Conservation (phyloP, 92 coral and sea anemone genomes). For the Anthopleura xanthogrammica region DNA sequence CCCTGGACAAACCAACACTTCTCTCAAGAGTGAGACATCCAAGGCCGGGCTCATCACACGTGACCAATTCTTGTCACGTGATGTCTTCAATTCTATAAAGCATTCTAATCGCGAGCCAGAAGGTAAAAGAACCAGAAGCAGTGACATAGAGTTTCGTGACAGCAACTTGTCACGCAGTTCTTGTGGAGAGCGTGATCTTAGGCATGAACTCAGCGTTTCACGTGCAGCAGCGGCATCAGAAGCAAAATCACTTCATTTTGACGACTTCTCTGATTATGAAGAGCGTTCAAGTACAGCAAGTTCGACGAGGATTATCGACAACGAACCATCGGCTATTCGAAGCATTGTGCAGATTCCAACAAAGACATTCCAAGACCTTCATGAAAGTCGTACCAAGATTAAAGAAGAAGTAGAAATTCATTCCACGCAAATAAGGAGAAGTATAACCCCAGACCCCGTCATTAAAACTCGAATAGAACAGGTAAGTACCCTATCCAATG, state of each 20-base stretch:
- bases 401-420: not conserved
- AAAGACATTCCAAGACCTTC: not conserved
- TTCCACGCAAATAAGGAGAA: not conserved
- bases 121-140: not conserved
- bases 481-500: not conserved
- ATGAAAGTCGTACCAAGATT: not conserved
- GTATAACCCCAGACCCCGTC: not conserved
- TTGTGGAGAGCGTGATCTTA: slow-evolving; percentile 15
- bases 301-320: not conserved
- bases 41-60: slow-evolving; percentile 10
- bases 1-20: not conserved
- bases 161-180: not conserved
- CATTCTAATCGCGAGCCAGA: not conserved
- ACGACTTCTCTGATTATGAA: not conserved
- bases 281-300: not conserved
- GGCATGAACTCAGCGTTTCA: slow-evolving; percentile 17
- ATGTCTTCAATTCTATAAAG: slow-evolving; percentile 3
- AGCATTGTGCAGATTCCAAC: not conserved
- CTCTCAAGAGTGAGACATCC: not conserved
- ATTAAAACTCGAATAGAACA: not conserved
- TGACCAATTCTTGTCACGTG: slow-evolving; percentile 21
- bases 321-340: not conserved
- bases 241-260: not conserved
- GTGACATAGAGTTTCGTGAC: not conserved
- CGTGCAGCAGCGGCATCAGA: not conserved